phyloP scores from a whole-genome alignment of 2,888 invertebrate genomes.

The Coremacera marginata region DNA sequence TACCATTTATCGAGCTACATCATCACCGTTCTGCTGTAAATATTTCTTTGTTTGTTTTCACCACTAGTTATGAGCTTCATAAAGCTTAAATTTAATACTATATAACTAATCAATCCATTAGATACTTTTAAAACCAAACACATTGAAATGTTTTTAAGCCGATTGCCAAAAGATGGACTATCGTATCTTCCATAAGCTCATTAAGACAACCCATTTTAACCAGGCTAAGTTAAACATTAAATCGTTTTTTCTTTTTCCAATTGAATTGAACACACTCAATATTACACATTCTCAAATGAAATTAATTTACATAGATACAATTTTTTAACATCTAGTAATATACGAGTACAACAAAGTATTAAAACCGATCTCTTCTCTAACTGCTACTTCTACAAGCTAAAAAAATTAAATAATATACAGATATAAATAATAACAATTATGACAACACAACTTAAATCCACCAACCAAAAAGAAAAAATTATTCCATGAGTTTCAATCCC shows the following conservation, averaged over 20 bases:
- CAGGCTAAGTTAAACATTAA: not conserved
- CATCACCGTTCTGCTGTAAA: not conserved
- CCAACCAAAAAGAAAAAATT: not conserved
- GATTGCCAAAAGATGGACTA: conserved; percentile 68
- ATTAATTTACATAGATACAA: not conserved
- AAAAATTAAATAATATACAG: not conserved
- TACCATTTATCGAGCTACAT: too few species aligned
- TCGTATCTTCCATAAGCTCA: conserved; percentile 67
- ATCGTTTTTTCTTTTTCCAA: too few species aligned
- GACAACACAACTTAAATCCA: not conserved
- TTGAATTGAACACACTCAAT: not conserved
- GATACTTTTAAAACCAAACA: not conserved
- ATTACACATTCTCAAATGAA: not conserved
- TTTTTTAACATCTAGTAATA: not conserved
- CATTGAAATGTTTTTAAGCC: conserved; percentile 25
- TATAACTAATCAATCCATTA: not conserved
- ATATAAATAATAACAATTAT: not conserved
- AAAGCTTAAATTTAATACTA: too few species aligned
- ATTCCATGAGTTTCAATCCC: too few species aligned
- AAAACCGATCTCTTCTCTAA: conserved; percentile 4
- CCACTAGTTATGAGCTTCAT: too few species aligned
- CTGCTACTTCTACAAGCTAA: not conserved
- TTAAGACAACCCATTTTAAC: conserved; percentile 32
- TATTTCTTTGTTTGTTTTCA: not conserved
- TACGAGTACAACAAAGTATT: conserved; percentile 6